phyloP scores from a whole-genome alignment of 1,140 invertebrate species.

The Atta texana region DNA sequence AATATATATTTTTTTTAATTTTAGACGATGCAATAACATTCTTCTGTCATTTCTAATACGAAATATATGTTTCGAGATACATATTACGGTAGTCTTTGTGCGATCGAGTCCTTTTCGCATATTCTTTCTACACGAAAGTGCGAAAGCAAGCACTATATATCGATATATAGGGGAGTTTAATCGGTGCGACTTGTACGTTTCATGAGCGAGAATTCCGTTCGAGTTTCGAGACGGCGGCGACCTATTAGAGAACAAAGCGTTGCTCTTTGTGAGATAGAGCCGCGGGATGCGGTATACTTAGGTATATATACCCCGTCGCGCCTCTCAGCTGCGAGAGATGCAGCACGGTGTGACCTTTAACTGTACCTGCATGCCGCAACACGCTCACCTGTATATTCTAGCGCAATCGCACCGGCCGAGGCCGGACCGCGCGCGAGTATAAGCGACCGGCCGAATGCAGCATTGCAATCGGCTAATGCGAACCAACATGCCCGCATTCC shows the following conservation, averaged over 20 bases:
- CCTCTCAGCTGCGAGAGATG: conserved; percentile 75
- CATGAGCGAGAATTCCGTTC: conserved; percentile 40
- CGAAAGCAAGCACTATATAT: not conserved
- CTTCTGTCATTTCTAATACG: not conserved
- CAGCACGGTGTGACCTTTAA: conserved; percentile 83
- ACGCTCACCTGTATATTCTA: conserved; percentile 82
- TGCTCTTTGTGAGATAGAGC: conserved; percentile 77
- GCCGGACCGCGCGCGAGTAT: conserved; percentile 36
- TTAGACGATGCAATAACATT: no score
- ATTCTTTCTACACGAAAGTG: not conserved
- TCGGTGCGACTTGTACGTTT: not conserved
- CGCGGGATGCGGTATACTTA: conserved; percentile 66
- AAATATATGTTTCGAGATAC: not conserved
- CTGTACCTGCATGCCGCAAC: conserved; percentile 84
- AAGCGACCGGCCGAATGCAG: conserved; percentile 28
- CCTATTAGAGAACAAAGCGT: conserved; percentile 82
- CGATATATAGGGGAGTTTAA: not conserved
- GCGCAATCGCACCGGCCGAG: conserved; percentile 67
- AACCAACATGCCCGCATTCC: conserved; percentile 63
- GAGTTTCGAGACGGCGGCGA: conserved; percentile 75
- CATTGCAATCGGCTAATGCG: conserved; percentile 49
- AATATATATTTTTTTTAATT: not conserved
- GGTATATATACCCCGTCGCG: conserved; percentile 40
- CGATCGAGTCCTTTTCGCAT: not conserved
- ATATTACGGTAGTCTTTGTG: not conserved